A percentile compares a stretch with the other conserved stretches of the same genome.
Conservation (phyloP, 1,140 invertebrate species). For the Bombus pascuorum region DNA sequence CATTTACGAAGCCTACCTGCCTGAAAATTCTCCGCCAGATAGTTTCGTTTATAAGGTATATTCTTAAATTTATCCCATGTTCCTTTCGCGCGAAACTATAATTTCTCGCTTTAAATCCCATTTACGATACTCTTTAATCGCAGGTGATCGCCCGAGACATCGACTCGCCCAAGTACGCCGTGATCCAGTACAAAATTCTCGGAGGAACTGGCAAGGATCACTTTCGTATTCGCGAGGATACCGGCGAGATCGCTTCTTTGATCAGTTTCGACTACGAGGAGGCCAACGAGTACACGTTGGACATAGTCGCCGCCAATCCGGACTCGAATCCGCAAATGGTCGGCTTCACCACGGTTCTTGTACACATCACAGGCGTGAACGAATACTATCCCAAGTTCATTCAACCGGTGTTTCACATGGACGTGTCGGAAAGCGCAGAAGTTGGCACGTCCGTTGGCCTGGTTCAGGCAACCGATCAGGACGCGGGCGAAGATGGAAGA, state of each 20-base stretch:
- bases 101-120: too few species aligned
- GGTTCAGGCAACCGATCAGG: constrained; percentile 95
- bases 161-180: constrained; percentile 95
- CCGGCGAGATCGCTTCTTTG: constrained; percentile 90
- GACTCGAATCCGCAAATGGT: constrained; percentile 88
- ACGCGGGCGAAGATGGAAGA: constrained; percentile 94
- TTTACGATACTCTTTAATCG: background rate
- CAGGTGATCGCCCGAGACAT: constrained; percentile 90
- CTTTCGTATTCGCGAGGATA: constrained; percentile 90
- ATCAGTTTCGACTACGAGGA: constrained; percentile 95
- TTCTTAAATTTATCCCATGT: background rate
- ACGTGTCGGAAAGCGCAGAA: constrained; percentile 95
- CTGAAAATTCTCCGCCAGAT: constrained; percentile 91
- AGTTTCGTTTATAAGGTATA: constrained; percentile 87
- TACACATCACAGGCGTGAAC: constrained; percentile 94
- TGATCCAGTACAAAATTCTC: constrained; percentile 93
- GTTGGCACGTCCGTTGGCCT: constrained; percentile 93
- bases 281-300: constrained; percentile 88
- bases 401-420: constrained; percentile 95
- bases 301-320: constrained; percentile 94
- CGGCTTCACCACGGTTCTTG: constrained; percentile 87
- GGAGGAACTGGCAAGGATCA: constrained; percentile 89
- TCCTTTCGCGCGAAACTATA: too few species aligned
- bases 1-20: constrained; percentile 89
- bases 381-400: constrained; percentile 96